Conservation (phyloP, 2,113 vertebrate species). For the Sphyrna mokarran region DNA sequence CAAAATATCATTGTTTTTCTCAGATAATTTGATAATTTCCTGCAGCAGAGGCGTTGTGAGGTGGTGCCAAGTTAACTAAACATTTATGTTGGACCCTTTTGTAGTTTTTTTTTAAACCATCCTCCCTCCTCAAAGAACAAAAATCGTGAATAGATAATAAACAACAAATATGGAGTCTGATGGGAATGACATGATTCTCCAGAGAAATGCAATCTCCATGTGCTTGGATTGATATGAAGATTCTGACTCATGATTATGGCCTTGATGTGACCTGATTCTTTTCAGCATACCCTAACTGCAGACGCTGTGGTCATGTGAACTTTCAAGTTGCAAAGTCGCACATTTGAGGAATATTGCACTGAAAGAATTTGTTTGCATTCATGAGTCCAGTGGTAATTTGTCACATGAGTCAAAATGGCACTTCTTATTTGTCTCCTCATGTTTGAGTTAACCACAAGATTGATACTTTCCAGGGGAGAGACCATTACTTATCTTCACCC, state of each 20-base stretch:
- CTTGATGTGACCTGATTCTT: not conserved
- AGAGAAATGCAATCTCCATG: not conserved
- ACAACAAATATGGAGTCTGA: not conserved
- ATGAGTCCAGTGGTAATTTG: not conserved
- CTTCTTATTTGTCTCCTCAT: not conserved
- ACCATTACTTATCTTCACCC: not conserved
- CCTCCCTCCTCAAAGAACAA: not conserved
- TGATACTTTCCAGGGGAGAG: not conserved
- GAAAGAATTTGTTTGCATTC: not conserved
- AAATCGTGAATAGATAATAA: not conserved
- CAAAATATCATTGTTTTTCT: conserved; percentile 33
- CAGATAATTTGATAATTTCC: conserved; percentile 23
- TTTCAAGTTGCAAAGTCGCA: not conserved
- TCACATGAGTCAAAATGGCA: not conserved
- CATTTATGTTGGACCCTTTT: conserved; percentile 21
- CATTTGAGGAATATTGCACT: not conserved
- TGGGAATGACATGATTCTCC: not conserved
- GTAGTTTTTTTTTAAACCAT: not conserved
- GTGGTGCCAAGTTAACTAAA: conserved; percentile 23
- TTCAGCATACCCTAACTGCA: not conserved
- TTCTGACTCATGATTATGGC: not conserved
- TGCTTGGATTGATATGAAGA: not conserved
- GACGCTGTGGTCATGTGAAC: not conserved
- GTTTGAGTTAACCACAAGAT: not conserved
- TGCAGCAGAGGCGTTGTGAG: not conserved